These are phyloP conservation scores for Neria commutata DNA, from an alignment of 2,888 invertebrate genomes.

Conservation along the genomic window DNA sequence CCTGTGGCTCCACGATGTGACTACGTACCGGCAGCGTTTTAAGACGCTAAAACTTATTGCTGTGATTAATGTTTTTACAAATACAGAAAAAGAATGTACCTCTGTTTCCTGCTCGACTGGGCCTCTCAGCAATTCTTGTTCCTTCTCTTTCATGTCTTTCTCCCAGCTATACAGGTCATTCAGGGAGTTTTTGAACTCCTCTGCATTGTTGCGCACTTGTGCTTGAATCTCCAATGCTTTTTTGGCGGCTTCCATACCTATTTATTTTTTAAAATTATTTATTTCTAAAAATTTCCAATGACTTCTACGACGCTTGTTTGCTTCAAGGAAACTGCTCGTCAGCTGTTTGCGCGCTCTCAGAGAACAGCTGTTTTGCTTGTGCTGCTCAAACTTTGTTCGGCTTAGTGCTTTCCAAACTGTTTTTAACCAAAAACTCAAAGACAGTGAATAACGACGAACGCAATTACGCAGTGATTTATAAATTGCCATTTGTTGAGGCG, in stretches of 20 bases:
- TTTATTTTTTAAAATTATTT: background rate
- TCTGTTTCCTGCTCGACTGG: constrained; percentile 25
- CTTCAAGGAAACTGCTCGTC: no score
- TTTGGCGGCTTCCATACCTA: constrained; percentile 34
- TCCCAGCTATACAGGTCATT: constrained; percentile 58
- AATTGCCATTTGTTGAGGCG: no score
- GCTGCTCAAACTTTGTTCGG: no score
- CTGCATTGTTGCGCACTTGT: constrained; percentile 57
- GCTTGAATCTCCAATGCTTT: constrained; percentile 57
- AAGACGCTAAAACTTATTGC: background rate
- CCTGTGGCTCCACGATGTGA: constrained; percentile 17
- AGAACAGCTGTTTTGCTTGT: no score
- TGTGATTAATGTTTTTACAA: background rate
- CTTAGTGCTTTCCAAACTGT: no score
- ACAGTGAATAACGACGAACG: no score
- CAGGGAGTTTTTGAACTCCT: constrained; percentile 46
- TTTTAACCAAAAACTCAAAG: no score
- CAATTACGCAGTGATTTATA: no score
- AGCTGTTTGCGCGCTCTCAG: no score
- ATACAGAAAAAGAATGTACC: background rate
- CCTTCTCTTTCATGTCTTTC: constrained; percentile 57
- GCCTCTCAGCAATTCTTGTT: constrained; percentile 42
- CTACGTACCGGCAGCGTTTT: constrained; percentile 44
- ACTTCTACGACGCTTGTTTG: no score
- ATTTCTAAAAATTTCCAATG: no score